Conservation (phyloP, 2,113 vertebrate species). For the Andinoacara biseriatus region DNA sequence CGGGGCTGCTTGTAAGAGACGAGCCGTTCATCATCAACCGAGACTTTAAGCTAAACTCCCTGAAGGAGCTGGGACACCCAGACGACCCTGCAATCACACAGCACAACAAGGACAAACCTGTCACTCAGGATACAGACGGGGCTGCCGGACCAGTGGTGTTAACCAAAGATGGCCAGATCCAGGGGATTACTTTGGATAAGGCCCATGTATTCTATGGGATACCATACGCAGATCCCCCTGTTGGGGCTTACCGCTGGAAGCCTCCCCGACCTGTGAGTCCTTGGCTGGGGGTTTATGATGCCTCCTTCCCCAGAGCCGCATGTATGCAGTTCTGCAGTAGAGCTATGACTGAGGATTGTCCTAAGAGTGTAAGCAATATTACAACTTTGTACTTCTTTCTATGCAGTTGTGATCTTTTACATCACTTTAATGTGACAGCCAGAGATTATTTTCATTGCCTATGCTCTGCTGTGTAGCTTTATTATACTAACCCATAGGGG, state of each 20-base stretch:
- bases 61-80: constrained; percentile 12
- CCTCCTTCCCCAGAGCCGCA: constrained; percentile 72
- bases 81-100: constrained; percentile 6
- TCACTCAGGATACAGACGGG: background rate
- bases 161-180: constrained; percentile 70
- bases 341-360: constrained; percentile 66
- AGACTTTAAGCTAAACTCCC: constrained; percentile 42
- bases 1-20: constrained; percentile 33
- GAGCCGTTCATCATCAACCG: constrained; percentile 40
- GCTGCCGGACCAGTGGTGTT: constrained; percentile 61
- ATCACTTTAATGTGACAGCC: background rate
- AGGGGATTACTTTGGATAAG: constrained; percentile 61
- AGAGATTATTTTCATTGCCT: background rate
- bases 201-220: constrained; percentile 80
- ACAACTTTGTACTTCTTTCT: background rate
- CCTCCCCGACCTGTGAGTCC: constrained; percentile 70
- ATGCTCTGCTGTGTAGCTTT: background rate
- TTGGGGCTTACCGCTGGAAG: constrained; percentile 78
- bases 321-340: constrained; percentile 78
- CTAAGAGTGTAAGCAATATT: constrained; percentile 64
- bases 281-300: constrained; percentile 74
- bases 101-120: constrained; percentile 22
- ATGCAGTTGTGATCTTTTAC: background rate
- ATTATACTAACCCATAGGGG: background rate
- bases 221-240: constrained; percentile 78